Base-by-base conservation (phyloP, 2,888 invertebrate genomes). In the Synergus gifuensis region DNA sequence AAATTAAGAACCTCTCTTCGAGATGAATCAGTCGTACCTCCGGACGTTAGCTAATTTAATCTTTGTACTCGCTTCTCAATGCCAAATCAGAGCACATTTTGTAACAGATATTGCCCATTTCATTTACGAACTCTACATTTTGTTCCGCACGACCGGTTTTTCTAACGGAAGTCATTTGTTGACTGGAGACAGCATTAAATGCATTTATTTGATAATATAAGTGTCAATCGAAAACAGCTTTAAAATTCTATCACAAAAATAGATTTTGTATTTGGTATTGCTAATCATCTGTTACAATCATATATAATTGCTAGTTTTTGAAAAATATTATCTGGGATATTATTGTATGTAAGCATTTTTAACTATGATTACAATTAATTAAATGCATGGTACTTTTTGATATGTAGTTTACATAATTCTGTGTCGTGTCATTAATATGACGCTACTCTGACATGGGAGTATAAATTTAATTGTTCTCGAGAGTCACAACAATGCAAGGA, bases 21-120 rank as follows among this genome's bases (percentile, higher is more conserved):
- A 69, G 44, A 67, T 67, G 46, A 46, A 67, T 46, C 28, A 46
- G 69, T 73, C 67, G 22, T 44, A 22, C 67, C 44, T 46, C 46
- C 46, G 67, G 67, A 73, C 49, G 36, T 49, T 73, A 54, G 46
- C 49, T 73, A 46, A 46, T 67, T 67, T 42, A 67, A 66, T 66
- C 46, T 67, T 67, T 46, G 46, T 67, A 69, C 14, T 69, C n/a
- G 14, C 54, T 73, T 54, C 54, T 40, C 73, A 54, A 73, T 54
- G 36, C 14, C 73, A 73, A 73, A 73, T 73, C n/a, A 73, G 36
- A 54, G n/a, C 54, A 73, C 40, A 54, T 73, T 58, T 73, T 54
- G 54, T 73, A 73, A 73, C 73, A 54, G 73, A 73, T 54, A 73
- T 73, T 73, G 54, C 54, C 36, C 73, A 54, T 73, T 73, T 73